These are phyloP conservation scores for Cyprinodon variegatus DNA, from an alignment of 2,113 vertebrate genomes.

Conservation along the genomic window DNA sequence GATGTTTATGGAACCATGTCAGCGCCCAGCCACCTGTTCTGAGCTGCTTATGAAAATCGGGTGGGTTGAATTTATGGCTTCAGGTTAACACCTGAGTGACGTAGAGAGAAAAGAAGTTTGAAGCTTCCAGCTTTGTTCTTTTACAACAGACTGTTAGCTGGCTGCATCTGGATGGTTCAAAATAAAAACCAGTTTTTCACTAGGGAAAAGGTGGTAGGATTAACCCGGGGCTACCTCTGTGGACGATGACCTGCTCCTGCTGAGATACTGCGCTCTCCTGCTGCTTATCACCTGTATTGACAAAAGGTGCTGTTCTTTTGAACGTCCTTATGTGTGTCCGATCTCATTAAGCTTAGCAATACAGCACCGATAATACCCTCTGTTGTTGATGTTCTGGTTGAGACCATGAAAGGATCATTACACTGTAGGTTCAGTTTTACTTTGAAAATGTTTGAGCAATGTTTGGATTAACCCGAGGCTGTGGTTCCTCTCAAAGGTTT, in stretches of 20 bases:
- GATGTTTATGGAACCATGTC: slow-evolving; percentile 69
- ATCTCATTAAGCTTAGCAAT: slow-evolving; percentile 30
- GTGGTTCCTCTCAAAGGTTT: neutral
- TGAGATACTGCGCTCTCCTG: slow-evolving; percentile 26
- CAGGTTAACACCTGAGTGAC: slow-evolving; percentile 38
- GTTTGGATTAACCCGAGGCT: neutral
- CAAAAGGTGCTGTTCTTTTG: neutral
- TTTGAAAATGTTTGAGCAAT: neutral
- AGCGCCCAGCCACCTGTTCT: slow-evolving; percentile 72
- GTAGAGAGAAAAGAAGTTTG: slow-evolving; percentile 16
- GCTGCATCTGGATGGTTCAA: neutral
- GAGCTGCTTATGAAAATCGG: slow-evolving; percentile 71
- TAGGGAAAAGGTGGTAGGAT: neutral
- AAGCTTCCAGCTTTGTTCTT: slow-evolving; percentile 15
- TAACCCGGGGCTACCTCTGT: neutral
- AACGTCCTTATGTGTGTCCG: slow-evolving; percentile 19
- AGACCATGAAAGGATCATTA: slow-evolving; percentile 1
- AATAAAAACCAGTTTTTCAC: neutral
- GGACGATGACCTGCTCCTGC: neutral
- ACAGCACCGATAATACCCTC: slow-evolving; percentile 9
- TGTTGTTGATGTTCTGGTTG: slow-evolving; percentile 6
- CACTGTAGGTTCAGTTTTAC: neutral
- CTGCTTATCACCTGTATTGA: slow-evolving; percentile 44
- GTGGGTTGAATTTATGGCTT: slow-evolving; percentile 61
- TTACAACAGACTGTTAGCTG: neutral